Conservation (phyloP, 2,797 vertebrate species). For the Picus viridis region DNA sequence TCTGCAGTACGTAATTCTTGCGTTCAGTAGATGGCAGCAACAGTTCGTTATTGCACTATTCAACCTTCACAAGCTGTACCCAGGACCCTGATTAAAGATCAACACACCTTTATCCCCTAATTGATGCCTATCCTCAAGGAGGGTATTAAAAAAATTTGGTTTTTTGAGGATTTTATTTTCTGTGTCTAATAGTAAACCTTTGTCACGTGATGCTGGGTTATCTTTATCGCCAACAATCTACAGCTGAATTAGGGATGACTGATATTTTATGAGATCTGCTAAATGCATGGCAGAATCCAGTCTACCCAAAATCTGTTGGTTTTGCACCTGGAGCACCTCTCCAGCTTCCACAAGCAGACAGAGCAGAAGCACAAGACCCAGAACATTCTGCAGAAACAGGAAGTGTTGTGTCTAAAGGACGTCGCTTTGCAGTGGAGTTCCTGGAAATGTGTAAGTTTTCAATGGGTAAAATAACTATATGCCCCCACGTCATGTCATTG, state of each 20-base stretch:
- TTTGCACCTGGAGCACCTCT: not conserved
- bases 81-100: not conserved
- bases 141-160: too few relatives aligned
- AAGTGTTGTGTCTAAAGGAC: not conserved
- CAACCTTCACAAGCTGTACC: not conserved
- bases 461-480: not conserved
- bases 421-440: not conserved
- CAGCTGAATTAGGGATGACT: not conserved
- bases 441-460: not conserved
- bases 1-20: not conserved
- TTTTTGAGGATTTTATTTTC: not conserved
- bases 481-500: not conserved
- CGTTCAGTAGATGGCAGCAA: slow-evolving; percentile 64
- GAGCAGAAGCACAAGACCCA: not conserved
- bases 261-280: not conserved
- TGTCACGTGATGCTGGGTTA: not conserved
- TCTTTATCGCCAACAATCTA: not conserved
- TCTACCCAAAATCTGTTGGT: not conserved
- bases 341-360: not conserved
- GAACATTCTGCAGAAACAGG: not conserved
- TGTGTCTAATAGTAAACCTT: not conserved
- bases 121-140: not conserved
- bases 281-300: not conserved
- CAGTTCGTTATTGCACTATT: not conserved
- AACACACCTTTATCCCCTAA: not conserved